Evolutionary conservation across 2,888 invertebrate genomes (phyloP).

Genomic region (Andricus quercusramuli): DNA sequence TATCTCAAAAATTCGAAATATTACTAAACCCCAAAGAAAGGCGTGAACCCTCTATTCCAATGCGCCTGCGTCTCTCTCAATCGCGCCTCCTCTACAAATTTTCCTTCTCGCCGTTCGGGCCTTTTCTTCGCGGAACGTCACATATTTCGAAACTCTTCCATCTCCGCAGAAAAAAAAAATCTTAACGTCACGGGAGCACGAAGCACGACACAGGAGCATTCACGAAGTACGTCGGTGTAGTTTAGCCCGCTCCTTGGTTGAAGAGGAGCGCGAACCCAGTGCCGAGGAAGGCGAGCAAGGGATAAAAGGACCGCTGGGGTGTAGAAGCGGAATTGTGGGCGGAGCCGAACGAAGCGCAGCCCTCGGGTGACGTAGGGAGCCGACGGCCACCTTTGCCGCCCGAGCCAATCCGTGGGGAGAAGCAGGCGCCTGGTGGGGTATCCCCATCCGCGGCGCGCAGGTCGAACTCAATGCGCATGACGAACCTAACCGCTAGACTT

Average conservation of each 20-base stretch:
- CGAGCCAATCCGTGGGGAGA: constrained; percentile 71
- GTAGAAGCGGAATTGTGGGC: constrained; percentile 66
- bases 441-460: constrained; percentile 63
- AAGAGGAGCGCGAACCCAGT: constrained; percentile 52
- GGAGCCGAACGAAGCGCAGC: constrained; percentile 66
- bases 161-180: background rate
- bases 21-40: too few relatives aligned
- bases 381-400: constrained; percentile 77
- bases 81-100: too few relatives aligned
- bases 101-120: too few relatives aligned
- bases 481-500: constrained; percentile 65
- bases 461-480: constrained; percentile 72
- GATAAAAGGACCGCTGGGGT: constrained; percentile 75
- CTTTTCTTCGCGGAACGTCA: too few relatives aligned
- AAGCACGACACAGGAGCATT: constrained; percentile 47
- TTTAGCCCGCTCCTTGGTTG: constrained; percentile 43
- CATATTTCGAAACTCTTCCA: background rate
- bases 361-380: constrained; percentile 74
- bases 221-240: constrained; percentile 23
- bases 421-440: constrained; percentile 75
- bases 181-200: constrained; percentile 48
- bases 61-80: too few relatives aligned
- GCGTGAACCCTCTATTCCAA: too few relatives aligned
- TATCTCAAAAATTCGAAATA: too few relatives aligned
- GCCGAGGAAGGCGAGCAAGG: constrained; percentile 72